Conservation (phyloP, 2,113 vertebrate species). For the Myotis yumanensis region DNA sequence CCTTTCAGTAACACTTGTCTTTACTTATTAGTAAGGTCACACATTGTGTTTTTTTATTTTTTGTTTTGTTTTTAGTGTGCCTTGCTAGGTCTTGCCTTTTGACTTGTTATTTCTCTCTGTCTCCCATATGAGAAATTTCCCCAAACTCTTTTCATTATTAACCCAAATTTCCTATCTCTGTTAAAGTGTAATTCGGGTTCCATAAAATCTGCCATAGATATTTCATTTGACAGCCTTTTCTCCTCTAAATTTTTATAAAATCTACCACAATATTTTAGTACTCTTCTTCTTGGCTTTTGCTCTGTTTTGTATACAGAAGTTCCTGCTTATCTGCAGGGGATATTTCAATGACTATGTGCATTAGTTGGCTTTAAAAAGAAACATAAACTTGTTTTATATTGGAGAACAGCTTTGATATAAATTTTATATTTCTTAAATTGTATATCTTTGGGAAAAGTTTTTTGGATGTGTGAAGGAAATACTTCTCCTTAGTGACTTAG, state of each 20-base stretch:
- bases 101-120: background rate
- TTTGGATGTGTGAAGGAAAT: background rate
- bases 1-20: background rate
- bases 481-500: constrained; percentile 1
- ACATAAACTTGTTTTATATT: background rate
- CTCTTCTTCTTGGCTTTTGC: background rate
- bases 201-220: background rate
- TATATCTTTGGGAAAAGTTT: constrained; percentile 2
- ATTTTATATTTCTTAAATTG: constrained; percentile 32
- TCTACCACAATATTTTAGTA: background rate
- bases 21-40: background rate
- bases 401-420: constrained; percentile 18
- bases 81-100: background rate
- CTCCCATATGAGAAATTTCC: background rate
- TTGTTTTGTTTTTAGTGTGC: background rate
- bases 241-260: constrained; percentile 5
- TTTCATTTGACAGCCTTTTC: background rate
- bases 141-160: background rate
- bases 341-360: background rate
- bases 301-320: background rate
- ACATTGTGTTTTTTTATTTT: background rate
- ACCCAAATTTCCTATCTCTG: background rate
- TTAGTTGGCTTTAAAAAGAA: constrained; percentile 14
- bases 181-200: background rate
- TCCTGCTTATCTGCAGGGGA: background rate